phyloP scores from a whole-genome alignment of 2,888 invertebrate genomes.

The Podabrus alpinus region DNA sequence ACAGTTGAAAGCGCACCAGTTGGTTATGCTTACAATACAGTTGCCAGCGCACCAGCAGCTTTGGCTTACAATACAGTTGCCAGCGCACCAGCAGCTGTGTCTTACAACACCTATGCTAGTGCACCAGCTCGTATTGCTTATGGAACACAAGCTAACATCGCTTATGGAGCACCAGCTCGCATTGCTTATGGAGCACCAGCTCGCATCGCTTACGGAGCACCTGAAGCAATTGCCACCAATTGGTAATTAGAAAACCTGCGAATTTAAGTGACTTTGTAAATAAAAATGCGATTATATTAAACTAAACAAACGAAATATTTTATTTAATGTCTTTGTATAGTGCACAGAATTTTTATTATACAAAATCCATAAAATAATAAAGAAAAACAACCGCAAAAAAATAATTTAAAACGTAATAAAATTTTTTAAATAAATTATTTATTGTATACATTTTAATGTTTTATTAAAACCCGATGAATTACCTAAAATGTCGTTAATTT shows the following conservation, averaged over 20 bases:
- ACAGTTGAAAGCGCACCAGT: too few relatives aligned
- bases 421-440: neutral
- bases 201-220: neutral
- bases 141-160: neutral
- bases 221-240: neutral
- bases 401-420: neutral
- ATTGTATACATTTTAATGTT: neutral
- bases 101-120: neutral
- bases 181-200: neutral
- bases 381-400: neutral
- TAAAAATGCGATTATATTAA: neutral
- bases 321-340: neutral
- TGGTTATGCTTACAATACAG: too few relatives aligned
- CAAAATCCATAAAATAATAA: neutral
- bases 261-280: neutral
- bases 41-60: too few relatives aligned
- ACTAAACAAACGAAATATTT: neutral
- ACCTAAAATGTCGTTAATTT: neutral
- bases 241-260: neutral
- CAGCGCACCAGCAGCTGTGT: neutral
- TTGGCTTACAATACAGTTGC: neutral
- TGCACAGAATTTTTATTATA: neutral
- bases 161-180: neutral
- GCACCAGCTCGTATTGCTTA: neutral
- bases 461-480: neutral